Conservation (phyloP, 1,140 invertebrate species). For the Zaprionus camerounensis region DNA sequence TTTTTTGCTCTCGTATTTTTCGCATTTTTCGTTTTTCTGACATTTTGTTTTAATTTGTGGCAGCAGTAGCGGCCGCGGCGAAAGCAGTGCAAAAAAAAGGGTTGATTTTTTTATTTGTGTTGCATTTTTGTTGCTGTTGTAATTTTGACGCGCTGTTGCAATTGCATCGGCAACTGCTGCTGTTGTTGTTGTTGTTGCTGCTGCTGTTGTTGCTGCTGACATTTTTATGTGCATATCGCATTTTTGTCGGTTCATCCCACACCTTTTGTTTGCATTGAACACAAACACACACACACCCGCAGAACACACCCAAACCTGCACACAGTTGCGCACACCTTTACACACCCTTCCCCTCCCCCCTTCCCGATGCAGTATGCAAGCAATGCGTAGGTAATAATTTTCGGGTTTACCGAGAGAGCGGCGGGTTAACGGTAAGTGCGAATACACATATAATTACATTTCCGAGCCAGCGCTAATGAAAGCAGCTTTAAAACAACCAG, state of each 20-base stretch:
- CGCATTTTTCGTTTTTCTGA: conserved; percentile 68
- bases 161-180: conserved; percentile 58
- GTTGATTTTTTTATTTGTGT: conserved; percentile 70
- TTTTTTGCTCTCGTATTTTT: conserved; percentile 30
- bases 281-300: conserved; percentile 34
- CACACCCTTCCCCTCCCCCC: not conserved
- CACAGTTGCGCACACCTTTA: conserved; percentile 3
- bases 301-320: conserved; percentile 5
- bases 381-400: conserved; percentile 42
- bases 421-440: conserved; percentile 11
- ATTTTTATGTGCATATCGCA: conserved; percentile 73
- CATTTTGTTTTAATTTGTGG: conserved; percentile 83
- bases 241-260: conserved; percentile 79
- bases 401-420: conserved; percentile 33
- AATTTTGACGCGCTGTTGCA: conserved; percentile 72
- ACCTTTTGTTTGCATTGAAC: conserved; percentile 56
- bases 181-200: not conserved
- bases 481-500: conserved; percentile 6
- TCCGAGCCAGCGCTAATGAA: conserved; percentile 13
- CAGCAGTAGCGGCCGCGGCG: conserved; percentile 53
- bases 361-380: conserved; percentile 23
- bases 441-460: conserved; percentile 40
- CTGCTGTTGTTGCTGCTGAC: conserved; percentile 47
- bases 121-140: conserved; percentile 50
- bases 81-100: conserved; percentile 54